Evolutionary conservation across 2,888 invertebrate species (phyloP), one percentile per base, ranked within the genome.

Genomic region (Ephialtes manifestator): DNA sequence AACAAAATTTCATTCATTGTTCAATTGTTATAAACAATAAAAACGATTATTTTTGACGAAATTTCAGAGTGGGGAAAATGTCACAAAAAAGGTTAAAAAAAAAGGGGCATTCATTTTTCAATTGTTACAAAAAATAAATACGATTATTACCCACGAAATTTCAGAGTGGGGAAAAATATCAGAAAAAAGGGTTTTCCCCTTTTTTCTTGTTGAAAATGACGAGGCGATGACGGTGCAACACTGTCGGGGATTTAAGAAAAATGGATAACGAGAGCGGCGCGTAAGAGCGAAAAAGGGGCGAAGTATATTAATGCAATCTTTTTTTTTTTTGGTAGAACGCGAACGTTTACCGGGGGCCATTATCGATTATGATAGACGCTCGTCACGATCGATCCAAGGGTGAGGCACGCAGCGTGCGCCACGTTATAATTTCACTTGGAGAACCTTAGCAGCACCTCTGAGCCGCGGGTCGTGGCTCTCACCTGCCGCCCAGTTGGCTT

Each of bases 161-260:
- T 65, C 83, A 85, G 55, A 65, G 85, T 88, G 88, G 91, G 88
- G 2, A 24, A 1, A 24, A 1, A 24, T 24, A 24, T 24, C 24
- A 24, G 24, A 24, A 24, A 24, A 24, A 24, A 24, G 2, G 24
- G 24, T n/a, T n/a, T n/a, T n/a, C n/a, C n/a, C n/a, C n/a, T n/a
- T n/a, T n/a, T n/a, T n/a, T n/a, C n/a, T n/a, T n/a, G n/a, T n/a
- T 24, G 24, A 24, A 91, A 92, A 93, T 92, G 91, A 91, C 90
- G 90, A 87, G 83, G 87, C 89, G 89, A 92, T 93, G 93, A 93
- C 92, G 90, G 78, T 89, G 92, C 92, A 88, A 53, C 86, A 85
- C 85, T 89, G 90, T 88, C 86, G 89, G 84, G 84, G 86, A 79
- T 88, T 74, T 83, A 88, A 88, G 89, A 87, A 85, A 91, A 89